phyloP scores from a whole-genome alignment of 30 jellyfish, hydroid and myxozoan genomes.

The Morbakka virulenta region DNA sequence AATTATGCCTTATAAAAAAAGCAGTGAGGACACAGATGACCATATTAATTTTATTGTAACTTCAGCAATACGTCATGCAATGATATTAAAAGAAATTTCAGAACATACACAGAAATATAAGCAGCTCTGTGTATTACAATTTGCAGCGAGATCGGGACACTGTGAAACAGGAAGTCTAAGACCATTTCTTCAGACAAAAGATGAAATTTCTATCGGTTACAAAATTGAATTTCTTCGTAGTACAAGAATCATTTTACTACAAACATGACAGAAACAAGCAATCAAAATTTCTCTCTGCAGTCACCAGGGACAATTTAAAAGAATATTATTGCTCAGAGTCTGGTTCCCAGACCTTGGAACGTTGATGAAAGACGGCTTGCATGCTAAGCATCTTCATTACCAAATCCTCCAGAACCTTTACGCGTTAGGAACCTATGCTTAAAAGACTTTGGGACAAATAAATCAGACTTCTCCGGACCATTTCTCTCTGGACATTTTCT shows the following conservation, averaged over 20 bases:
- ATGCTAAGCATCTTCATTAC: constrained; percentile 5
- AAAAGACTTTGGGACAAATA: too few species aligned
- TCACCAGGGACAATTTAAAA: constrained; percentile 20
- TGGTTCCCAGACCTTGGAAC: constrained; percentile 32
- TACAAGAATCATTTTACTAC: constrained; percentile 31
- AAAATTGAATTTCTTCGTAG: constrained; percentile 12
- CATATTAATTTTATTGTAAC: neutral
- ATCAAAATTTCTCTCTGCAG: constrained; percentile 38
- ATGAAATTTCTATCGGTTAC: constrained; percentile 23
- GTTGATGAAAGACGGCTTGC: constrained; percentile 8
- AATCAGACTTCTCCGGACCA: too few species aligned
- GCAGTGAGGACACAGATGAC: neutral
- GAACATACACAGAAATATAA: too few species aligned
- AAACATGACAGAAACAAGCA: constrained; percentile 26
- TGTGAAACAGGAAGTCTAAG: constrained; percentile 8
- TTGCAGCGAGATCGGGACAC: constrained; percentile 7
- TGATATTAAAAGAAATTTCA: neutral
- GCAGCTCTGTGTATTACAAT: neutral
- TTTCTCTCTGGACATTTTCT: constrained; percentile 18
- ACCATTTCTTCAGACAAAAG: constrained; percentile 7
- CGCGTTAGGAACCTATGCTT: constrained; percentile 22
- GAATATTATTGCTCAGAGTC: constrained; percentile 19
- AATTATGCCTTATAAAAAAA: too few species aligned
- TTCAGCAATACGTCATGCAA: neutral
- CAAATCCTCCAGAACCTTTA: constrained; percentile 28